These are phyloP conservation scores for Crossocerus cetratus DNA, from an alignment of 2,888 invertebrate species.

Conservation along the genomic window DNA sequence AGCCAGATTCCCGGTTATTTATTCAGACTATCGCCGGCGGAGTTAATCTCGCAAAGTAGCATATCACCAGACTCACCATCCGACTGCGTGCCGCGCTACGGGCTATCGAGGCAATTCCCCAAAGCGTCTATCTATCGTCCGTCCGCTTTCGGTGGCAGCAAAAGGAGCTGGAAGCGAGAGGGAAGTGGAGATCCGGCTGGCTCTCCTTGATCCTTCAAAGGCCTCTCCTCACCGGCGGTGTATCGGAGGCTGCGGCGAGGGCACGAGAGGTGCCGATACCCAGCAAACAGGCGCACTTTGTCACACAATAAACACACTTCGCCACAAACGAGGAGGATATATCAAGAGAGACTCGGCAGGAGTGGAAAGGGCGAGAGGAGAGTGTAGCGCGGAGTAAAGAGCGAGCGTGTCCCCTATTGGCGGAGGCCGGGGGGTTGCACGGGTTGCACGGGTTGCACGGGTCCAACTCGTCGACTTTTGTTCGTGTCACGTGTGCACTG, in stretches of 20 bases:
- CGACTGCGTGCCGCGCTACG: constrained; percentile 37
- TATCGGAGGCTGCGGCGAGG: no score
- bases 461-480: neutral
- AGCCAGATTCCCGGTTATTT: no score
- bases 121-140: constrained; percentile 38
- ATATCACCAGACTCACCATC: constrained; percentile 43
- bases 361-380: neutral
- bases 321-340: neutral
- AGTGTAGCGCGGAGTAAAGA: neutral
- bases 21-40: no score
- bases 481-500: neutral
- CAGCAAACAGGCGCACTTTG: neutral
- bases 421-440: neutral
- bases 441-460: no score
- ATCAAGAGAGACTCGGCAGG: no score
- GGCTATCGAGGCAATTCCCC: constrained; percentile 41
- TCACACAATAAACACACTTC: neutral
- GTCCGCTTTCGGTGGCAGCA: neutral
- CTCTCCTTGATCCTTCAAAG: neutral
- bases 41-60: neutral
- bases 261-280: neutral
- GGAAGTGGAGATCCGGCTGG: no score
- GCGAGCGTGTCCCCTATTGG: neutral
- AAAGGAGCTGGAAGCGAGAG: no score
- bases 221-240: neutral